A percentile compares a stretch with the other conserved stretches of the same genome.
Conservation (phyloP, 2,113 vertebrate species). For the Syngnathoides biaculeatus region DNA sequence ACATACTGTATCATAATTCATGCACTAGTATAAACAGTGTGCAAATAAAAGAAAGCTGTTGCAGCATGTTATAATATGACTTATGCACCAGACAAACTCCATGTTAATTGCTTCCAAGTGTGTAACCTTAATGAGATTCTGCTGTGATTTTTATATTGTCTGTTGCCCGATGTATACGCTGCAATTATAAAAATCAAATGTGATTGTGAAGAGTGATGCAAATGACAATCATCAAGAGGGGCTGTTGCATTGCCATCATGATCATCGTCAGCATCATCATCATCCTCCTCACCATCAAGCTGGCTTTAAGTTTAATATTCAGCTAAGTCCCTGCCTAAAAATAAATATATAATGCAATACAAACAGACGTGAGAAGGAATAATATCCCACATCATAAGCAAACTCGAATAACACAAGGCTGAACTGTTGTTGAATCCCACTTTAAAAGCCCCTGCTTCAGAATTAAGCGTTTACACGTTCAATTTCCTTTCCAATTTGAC, state of each 20-base stretch:
- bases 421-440: slow-evolving; percentile 63
- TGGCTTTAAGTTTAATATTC: slow-evolving; percentile 72
- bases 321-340: slow-evolving; percentile 56
- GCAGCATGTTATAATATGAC: slow-evolving; percentile 35
- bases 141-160: slow-evolving; percentile 26
- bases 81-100: slow-evolving; percentile 35
- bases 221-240: slow-evolving; percentile 50
- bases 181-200: slow-evolving; percentile 58
- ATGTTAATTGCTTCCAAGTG: slow-evolving; percentile 53
- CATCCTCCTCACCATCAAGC: slow-evolving; percentile 38
- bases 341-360: slow-evolving; percentile 74
- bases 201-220: slow-evolving; percentile 52
- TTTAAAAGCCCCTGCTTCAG: slow-evolving; percentile 62
- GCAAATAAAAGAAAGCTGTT: slow-evolving; percentile 31
- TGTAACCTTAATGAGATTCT: slow-evolving; percentile 38
- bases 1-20: slow-evolving; percentile 55
- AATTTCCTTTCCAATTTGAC: slow-evolving; percentile 75
- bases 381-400: slow-evolving; percentile 69
- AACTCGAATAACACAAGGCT: slow-evolving; percentile 62
- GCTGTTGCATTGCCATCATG: slow-evolving; percentile 33
- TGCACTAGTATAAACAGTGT: slow-evolving; percentile 43
- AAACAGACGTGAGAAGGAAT: slow-evolving; percentile 77
- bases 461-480: slow-evolving; percentile 72
- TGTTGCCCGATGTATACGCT: slow-evolving; percentile 25
- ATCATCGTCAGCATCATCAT: slow-evolving; percentile 21